A percentile compares a stretch with the other conserved stretches of the same genome.
Evolutionary conservation across 1,140 invertebrate species (phyloP).

Genomic region (Phymorhynchus buccinoides): DNA sequence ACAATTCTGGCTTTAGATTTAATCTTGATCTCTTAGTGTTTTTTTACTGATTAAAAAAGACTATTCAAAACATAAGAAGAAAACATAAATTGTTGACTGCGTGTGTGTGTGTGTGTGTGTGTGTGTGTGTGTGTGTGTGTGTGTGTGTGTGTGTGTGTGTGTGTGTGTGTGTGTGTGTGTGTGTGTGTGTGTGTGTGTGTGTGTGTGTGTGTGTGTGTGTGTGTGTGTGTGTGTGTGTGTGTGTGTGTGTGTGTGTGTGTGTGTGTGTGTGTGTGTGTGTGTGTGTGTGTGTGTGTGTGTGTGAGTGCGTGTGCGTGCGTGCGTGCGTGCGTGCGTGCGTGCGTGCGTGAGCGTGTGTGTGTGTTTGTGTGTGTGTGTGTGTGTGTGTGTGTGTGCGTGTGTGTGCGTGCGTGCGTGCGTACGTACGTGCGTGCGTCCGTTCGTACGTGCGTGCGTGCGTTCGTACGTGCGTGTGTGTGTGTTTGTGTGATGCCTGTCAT

Average conservation of each 20-base stretch:
- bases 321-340: background rate
- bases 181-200: conserved; percentile 11
- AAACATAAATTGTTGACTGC: too few relatives aligned
- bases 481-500: too few relatives aligned
- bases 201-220: conserved; percentile 21
- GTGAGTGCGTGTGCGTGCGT: background rate
- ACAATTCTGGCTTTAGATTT: too few relatives aligned
- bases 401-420: background rate
- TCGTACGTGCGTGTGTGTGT: too few relatives aligned
- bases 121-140: background rate
- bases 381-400: background rate
- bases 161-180: conserved; percentile 9
- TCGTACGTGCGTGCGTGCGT: too few relatives aligned
- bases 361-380: background rate
- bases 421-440: background rate
- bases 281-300: conserved; percentile 26
- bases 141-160: background rate
- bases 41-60: too few relatives aligned
- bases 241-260: background rate
- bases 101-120: background rate
- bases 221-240: background rate
- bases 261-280: conserved; percentile 20
- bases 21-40: background rate
- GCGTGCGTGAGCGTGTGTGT: background rate
- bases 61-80: too few relatives aligned